Base-by-base conservation (phyloP, 1,140 invertebrate species). In the Bombus soroeensis region DNA sequence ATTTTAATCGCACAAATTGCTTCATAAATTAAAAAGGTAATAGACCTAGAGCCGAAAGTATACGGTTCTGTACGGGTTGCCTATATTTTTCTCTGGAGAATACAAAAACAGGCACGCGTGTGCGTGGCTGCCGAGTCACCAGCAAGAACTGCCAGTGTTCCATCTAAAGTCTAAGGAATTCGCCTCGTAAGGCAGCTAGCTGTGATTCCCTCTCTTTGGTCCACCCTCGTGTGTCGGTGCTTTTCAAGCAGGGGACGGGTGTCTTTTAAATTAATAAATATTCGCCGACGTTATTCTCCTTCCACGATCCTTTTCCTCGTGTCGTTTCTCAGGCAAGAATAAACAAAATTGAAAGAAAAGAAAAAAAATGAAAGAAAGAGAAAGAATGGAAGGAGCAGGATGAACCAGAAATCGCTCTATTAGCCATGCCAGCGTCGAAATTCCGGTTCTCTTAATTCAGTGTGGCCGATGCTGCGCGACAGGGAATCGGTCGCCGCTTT, bases 261-360 rank as follows among this genome's bases (percentile, higher is more conserved):
- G 81, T 81, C 84, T 91, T 83, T 91, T 84, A 87, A 91, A 91
- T 91, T 91, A 91, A 91, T 91, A 91, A 91, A 91, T 91, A 91
- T 84, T 86, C 88, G 82, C 66, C 81, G 86, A 76, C 71, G 76
- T 53, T 74, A 74, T 74, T 53, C 43, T 53, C 41, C 75, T n/a
- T 32, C n/a, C 12, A 22, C 76, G 78, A 84, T 79, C 75, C 66
- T 82, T 89, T 32, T 82, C 71, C 39, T 28, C 22, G 41, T 25
- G 43, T 34, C 43, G 41, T 53, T 74, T 88, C 82, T 81, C 34
- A 10, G 47, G 3, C 43, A n/a, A 53, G 18, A 53, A 53, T 53
- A 53, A 53, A 53, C 47, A 53, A 2, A 53, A 53, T 53, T 53
- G 1, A 47, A 13, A 28, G 5, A 13, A 41, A 15, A 68, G 57